Evolutionary conservation across 2,888 invertebrate genomes (phyloP).

Genomic region (Incurvaria masculella): DNA sequence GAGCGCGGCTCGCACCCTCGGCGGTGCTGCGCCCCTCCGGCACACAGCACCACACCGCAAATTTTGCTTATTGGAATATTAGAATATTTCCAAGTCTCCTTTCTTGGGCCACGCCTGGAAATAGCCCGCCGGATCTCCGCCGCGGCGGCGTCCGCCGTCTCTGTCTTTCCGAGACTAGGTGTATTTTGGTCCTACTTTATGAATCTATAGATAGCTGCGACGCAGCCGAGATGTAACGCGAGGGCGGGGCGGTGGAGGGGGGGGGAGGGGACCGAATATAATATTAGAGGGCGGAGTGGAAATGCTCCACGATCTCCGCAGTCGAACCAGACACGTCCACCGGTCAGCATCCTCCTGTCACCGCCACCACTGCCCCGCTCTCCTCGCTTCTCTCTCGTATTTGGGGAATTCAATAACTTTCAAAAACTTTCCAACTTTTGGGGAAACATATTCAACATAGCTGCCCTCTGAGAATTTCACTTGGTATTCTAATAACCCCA

Average conservation of each 20-base stretch:
- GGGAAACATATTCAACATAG: no score
- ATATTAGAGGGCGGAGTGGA: constrained; percentile 55
- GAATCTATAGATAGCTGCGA: constrained; percentile 9
- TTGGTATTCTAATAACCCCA: no score
- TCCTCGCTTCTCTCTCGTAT: not conserved
- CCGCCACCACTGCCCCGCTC: not conserved
- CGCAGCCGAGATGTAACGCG: constrained; percentile 39
- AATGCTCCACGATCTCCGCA: constrained; percentile 50
- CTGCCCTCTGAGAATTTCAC: no score
- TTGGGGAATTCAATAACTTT: no score
- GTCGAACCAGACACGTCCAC: constrained; percentile 41
- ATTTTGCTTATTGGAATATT: constrained; percentile 48
- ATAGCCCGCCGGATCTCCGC: constrained; percentile 39
- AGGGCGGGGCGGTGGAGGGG: constrained; percentile 46
- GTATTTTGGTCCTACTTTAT: constrained; percentile 1
- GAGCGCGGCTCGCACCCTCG: not conserved
- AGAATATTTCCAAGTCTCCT: constrained; percentile 58
- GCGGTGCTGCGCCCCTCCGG: constrained; percentile 31
- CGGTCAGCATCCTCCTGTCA: constrained; percentile 38
- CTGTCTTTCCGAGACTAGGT: constrained; percentile 27
- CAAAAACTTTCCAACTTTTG: no score
- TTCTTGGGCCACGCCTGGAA: constrained; percentile 61
- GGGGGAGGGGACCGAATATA: constrained; percentile 51
- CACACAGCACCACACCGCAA: constrained; percentile 52
- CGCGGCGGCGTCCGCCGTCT: constrained; percentile 34